Conservation (phyloP, 1,140 invertebrate genomes). For the Drosophila equinoxialis region DNA sequence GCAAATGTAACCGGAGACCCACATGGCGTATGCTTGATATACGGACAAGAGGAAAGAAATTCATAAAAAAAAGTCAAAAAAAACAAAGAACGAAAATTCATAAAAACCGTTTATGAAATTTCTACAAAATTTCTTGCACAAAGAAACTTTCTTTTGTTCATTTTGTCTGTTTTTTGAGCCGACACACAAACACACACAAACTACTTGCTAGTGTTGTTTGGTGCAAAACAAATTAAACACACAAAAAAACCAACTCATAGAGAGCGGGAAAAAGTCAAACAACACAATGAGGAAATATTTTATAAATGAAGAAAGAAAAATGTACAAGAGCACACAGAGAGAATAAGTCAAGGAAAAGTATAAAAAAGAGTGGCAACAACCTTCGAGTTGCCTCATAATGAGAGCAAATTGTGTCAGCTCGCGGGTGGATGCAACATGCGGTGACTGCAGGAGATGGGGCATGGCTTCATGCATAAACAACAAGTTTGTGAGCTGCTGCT, state of each 20-base stretch:
- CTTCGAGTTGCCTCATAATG: slow-evolving; percentile 43
- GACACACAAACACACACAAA: neutral
- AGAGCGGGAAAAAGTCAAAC: slow-evolving; percentile 1
- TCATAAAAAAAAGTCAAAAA: neutral
- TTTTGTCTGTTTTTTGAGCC: slow-evolving; percentile 3
- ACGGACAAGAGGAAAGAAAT: slow-evolving; percentile 66
- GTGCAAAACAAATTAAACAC: slow-evolving; percentile 18
- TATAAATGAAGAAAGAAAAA: slow-evolving; percentile 16
- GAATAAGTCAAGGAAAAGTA: slow-evolving; percentile 21
- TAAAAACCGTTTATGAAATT: slow-evolving; percentile 62
- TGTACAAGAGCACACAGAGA: slow-evolving; percentile 8
- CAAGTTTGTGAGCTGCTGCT: slow-evolving; percentile 38
- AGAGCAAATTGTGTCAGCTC: slow-evolving; percentile 57
- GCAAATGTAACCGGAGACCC: slow-evolving; percentile 48
- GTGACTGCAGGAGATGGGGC: neutral
- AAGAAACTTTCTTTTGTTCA: neutral
- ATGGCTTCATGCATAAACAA: slow-evolving; percentile 67
- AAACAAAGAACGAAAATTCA: slow-evolving; percentile 38
- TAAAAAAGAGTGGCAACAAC: slow-evolving; percentile 35
- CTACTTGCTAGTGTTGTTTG: slow-evolving; percentile 16
- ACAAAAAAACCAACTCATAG: neutral
- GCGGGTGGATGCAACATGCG: slow-evolving; percentile 27
- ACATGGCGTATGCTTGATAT: slow-evolving; percentile 74
- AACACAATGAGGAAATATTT: slow-evolving; percentile 14
- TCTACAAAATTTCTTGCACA: slow-evolving; percentile 28